These are phyloP conservation scores for Cryptoleucopteryx plumbea DNA, from an alignment of 2,113 vertebrate species.

Conservation along the genomic window DNA sequence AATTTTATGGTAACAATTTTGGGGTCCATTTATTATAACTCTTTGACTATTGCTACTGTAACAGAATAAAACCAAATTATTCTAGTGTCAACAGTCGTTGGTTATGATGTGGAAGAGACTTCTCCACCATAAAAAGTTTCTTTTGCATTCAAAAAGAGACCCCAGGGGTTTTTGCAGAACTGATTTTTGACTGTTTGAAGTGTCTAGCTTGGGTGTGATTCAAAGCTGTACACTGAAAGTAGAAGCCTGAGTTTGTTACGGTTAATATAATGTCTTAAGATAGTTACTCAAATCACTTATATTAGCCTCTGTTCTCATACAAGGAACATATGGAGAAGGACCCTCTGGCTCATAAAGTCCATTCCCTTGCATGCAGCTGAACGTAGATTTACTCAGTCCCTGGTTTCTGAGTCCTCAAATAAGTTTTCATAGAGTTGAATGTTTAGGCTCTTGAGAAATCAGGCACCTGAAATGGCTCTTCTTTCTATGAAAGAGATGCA, in stretches of 20 bases:
- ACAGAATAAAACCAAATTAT: neutral
- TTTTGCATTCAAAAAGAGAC: neutral
- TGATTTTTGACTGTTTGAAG: neutral
- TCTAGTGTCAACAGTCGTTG: neutral
- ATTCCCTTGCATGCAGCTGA: neutral
- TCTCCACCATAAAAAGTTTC: neutral
- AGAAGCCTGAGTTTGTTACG: neutral
- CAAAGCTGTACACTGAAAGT: neutral
- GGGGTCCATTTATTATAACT: neutral
- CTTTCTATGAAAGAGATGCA: neutral
- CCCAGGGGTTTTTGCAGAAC: accelerated
- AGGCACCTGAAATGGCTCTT: neutral
- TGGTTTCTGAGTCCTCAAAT: neutral
- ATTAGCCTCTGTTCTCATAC: neutral
- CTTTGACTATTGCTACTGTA: neutral
- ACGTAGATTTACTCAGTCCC: neutral
- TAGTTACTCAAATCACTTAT: neutral
- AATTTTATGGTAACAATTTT: neutral
- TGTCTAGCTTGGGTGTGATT: neutral
- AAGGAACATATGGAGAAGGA: neutral
- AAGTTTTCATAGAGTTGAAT: neutral
- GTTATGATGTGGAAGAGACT: neutral
- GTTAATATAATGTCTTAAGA: neutral
- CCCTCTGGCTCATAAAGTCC: neutral
- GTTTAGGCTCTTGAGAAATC: neutral